Evolutionary conservation across 2,888 invertebrate genomes (phyloP).

Genomic region (Eucriotettix oculatus): DNA sequence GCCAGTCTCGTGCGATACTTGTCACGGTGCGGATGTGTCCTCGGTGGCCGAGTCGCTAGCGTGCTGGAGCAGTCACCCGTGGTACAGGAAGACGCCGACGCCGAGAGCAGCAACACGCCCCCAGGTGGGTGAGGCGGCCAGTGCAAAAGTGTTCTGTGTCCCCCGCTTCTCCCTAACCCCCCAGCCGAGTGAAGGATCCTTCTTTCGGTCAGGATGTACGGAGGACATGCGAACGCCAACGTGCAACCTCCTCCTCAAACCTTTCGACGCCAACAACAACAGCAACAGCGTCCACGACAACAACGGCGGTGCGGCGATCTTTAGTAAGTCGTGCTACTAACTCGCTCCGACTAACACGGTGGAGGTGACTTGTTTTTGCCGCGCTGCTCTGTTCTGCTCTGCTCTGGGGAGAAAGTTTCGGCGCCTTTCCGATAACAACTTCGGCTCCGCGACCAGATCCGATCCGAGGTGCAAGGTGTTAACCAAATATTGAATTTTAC

Average conservation of each 20-base stretch:
- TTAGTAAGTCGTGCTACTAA: neutral
- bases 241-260: constrained; percentile 1
- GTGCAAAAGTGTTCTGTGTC: neutral
- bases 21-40: neutral
- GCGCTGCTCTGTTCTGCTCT: neutral
- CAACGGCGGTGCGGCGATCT: neutral
- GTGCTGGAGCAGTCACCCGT: neutral
- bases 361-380: neutral
- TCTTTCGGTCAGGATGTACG: constrained; percentile 3
- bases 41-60: neutral
- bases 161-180: neutral
- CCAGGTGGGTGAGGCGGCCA: constrained; percentile 7
- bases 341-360: neutral
- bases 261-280: constrained; percentile 6
- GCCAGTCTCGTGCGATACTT: constrained; percentile 11
- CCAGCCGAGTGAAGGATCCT: neutral
- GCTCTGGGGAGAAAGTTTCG: neutral
- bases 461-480: no score
- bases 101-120: constrained; percentile 1
- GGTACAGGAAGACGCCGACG: neutral
- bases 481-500: no score
- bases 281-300: neutral
- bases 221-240: constrained; percentile 7
- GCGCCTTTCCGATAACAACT: neutral
- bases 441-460: no score